Evolutionary conservation across 1,140 invertebrate species (phyloP).

Genomic region (Aphelenchoides fujianensis): DNA sequence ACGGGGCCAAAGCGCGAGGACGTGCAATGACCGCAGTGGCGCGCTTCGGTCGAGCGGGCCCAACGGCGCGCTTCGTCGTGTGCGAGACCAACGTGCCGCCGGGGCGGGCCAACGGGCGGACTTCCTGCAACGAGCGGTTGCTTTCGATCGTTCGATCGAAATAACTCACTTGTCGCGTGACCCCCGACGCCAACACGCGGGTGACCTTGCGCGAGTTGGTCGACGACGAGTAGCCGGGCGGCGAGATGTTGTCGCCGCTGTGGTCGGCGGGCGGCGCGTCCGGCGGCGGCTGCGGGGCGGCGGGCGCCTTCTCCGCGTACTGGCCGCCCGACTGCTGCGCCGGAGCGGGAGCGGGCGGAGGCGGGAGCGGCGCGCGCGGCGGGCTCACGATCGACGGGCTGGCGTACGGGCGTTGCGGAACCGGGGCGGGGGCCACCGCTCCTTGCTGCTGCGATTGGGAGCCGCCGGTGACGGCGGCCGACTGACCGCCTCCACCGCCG

Average conservation of each 20-base stretch:
- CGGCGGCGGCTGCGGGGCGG: constrained; percentile 16
- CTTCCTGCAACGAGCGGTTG: neutral
- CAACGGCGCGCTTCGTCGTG: neutral
- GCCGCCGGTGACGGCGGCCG: neutral
- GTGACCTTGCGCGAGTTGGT: constrained; percentile 9
- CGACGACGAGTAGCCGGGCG: neutral
- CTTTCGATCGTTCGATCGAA: neutral
- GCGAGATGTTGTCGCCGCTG: neutral
- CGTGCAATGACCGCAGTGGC: neutral
- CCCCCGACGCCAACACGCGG: constrained; percentile 7
- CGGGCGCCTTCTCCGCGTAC: neutral
- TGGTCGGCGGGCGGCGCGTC: constrained; percentile 7
- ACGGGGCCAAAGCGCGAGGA: constrained; percentile 20
- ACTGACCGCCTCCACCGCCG: constrained; percentile 1
- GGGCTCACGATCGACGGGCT: neutral
- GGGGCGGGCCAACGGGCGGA: constrained; percentile 15
- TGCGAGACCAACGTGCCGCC: constrained; percentile 9
- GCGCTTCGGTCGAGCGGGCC: constrained; percentile 12
- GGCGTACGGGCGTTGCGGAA: constrained; percentile 16
- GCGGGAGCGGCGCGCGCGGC: constrained; percentile 1
- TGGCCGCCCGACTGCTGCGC: neutral
- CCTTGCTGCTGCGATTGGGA: constrained; percentile 31
- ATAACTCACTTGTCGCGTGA: neutral
- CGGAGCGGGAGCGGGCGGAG: constrained; percentile 15
- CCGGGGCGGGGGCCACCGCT: constrained; percentile 16